phyloP scores from a whole-genome alignment of 1,140 invertebrate genomes.

The Apis laboriosa region DNA sequence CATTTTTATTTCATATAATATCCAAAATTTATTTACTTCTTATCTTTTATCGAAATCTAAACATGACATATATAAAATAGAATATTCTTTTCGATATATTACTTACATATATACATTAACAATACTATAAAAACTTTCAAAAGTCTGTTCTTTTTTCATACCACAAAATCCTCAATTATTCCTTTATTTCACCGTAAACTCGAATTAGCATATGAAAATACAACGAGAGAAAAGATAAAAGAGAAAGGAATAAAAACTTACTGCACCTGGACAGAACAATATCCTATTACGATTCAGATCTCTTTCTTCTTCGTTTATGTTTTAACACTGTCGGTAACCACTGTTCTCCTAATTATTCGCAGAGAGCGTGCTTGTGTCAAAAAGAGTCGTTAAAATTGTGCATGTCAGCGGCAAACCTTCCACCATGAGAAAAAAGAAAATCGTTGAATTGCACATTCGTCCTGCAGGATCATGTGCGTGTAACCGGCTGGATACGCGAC shows the following conservation, averaged over 20 bases:
- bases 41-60: too few species aligned
- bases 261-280: not conserved
- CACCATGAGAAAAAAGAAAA: constrained; percentile 2
- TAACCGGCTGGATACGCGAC: not conserved
- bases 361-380: not conserved
- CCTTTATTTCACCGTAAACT: not conserved
- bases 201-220: not conserved
- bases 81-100: too few species aligned
- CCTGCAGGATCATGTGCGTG: not conserved
- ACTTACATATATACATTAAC: too few species aligned
- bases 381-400: constrained; percentile 30
- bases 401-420: constrained; percentile 4
- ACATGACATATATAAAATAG: too few species aligned
- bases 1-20: too few species aligned
- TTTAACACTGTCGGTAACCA: not conserved
- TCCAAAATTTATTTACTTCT: too few species aligned
- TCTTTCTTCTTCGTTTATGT: not conserved
- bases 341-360: constrained; percentile 29
- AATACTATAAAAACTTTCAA: too few species aligned
- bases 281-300: not conserved
- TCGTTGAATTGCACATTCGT: not conserved
- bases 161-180: not conserved
- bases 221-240: not conserved
- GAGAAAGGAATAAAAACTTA: constrained; percentile 2
- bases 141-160: too few species aligned